Conservation (phyloP, 2,797 vertebrate species). For the Simalia tracyae region DNA sequence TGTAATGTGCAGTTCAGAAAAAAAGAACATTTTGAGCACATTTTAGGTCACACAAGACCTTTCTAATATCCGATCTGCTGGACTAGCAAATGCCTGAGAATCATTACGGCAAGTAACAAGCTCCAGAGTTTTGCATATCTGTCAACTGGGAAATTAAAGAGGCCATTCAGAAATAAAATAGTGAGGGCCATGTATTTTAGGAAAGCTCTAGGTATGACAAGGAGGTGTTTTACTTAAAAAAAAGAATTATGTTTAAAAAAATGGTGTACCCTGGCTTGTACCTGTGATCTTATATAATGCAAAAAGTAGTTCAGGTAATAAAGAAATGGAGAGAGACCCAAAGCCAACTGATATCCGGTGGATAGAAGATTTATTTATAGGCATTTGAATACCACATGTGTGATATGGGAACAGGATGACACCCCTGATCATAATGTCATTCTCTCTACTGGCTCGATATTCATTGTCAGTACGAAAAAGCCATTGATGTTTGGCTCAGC, state of each 20-base stretch:
- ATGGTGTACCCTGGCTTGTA: no score
- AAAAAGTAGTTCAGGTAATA: background rate
- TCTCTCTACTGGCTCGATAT: background rate
- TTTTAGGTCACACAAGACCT: background rate
- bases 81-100: background rate
- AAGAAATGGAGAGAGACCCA: background rate
- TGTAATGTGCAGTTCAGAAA: background rate
- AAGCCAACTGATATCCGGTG: background rate
- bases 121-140: no score
- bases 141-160: no score
- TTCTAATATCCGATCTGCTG: no score
- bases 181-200: background rate
- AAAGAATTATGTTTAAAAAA: background rate
- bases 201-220: background rate
- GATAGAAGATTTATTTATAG: background rate
- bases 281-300: background rate
- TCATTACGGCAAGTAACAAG: background rate
- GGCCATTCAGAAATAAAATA: background rate
- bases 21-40: background rate
- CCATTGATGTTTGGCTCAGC: no score
- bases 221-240: background rate
- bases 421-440: background rate
- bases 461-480: background rate
- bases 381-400: background rate
- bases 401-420: background rate